Evolutionary conservation across 2,888 invertebrate genomes (phyloP), one percentile per base, ranked within the genome.

Genomic region (Drosophila limbata): DNA sequence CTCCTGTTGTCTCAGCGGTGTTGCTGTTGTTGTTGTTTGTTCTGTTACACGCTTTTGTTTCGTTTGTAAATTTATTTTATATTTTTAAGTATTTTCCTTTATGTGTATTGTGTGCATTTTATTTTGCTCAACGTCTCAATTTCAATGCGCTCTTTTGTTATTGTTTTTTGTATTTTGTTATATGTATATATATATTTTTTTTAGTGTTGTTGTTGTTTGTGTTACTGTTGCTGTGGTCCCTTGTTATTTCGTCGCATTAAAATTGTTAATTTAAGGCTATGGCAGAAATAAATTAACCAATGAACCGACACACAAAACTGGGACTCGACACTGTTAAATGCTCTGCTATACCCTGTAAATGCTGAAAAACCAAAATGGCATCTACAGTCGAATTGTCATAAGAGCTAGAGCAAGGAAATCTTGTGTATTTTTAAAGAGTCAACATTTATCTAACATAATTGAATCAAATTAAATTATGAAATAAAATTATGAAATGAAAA

Each of bases 261-360:
- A 85, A 88, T 88, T 85, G 79, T 85, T 85, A 85, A 88, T 88
- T 85, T 81, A 85, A 82, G 73, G 74, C 81, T 81, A 70, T 69
- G 81, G 65, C 76, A 75, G 77, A 86, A 88, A 85, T 87, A 83
- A 87, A 87, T 87, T 89, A 87, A 81, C 81, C 79, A 81, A 75
- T 87, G 84, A 81, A 75, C 81, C 68, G 63, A 53, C 53, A 63
- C 51, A 62, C 56, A 55, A 51, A 51, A 60, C 59, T 19, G 40
- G 35, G 31, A 15, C 50, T 31, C 60, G 15, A 55, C 4, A 11
- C 59, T 52, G 35, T 69, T 55, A 53, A 64, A 69, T 59, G 42
- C 59, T 63, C 31, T 25, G 15, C 33, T 13, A 76, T 77, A 77
- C 77, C 62, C 69, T 66, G 42, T 25, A 42, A 53, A 9, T 9